Base-by-base conservation (phyloP, 2,888 invertebrate genomes). In the Coenonympha arcania region DNA sequence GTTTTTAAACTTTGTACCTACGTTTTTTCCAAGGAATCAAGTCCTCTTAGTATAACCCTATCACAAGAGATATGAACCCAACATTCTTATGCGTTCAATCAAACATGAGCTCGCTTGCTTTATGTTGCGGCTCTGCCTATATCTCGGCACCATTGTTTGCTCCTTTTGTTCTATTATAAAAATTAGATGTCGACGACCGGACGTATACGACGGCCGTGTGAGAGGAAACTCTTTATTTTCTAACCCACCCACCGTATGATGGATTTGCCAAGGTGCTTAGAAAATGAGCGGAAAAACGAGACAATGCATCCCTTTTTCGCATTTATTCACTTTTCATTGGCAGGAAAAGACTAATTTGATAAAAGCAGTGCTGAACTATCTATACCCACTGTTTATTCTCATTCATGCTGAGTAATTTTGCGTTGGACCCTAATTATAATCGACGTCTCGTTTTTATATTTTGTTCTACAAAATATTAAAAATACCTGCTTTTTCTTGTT, bases 1-100 rank as follows among this genome's bases (percentile, higher is more conserved):
- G n/a, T n/a, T n/a, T n/a, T n/a, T n/a, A n/a, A n/a, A n/a, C n/a
- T n/a, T n/a, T n/a, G n/a, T n/a, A n/a, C n/a, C n/a, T n/a, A n/a
- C n/a, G n/a, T n/a, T n/a, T 18, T 8, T 19, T 34, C 18, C 34
- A 2, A n/a, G 11, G n/a, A 34, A 24, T 24, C 2, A 9, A n/a
- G 3, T 8, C n/a, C 13, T 19, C 19, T 18, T 13, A 30, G 42
- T 31, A n/a, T n/a, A 30, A 31, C 42, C 30, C 42, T 42, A 31
- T 50, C 61, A 62, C 71, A 69, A 68, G 71, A 65, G 68, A n/a
- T n/a, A n/a, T n/a, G n/a, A 70, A 73, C 76, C 69, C 75, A 73
- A 77, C 83, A 83, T 83, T 84, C 83, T 84, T 83, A 81, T 76
- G 81, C 81, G 76, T 84, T 81, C 83, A 81, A 84, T 85, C 84